These are phyloP conservation scores for Vireo altiloquus DNA, from an alignment of 2,113 vertebrate species.

Conservation along the genomic window DNA sequence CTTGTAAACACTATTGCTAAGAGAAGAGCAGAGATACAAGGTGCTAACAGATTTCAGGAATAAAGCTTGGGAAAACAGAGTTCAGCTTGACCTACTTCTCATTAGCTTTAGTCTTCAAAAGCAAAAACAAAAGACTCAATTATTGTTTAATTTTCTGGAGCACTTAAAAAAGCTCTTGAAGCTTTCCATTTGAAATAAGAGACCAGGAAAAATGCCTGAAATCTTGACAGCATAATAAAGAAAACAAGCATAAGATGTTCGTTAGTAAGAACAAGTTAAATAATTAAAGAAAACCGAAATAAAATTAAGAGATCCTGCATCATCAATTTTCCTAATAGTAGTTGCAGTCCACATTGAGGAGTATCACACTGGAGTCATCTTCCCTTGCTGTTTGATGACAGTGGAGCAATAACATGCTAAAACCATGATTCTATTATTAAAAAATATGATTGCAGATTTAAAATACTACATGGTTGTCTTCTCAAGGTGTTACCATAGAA, in stretches of 20 bases:
- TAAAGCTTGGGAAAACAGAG: not conserved
- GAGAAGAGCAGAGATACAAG: not conserved
- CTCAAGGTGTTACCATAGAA: not conserved
- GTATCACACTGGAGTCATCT: not conserved
- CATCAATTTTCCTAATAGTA: not conserved
- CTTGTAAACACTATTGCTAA: not conserved
- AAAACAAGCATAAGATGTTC: not conserved
- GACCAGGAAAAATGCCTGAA: not conserved
- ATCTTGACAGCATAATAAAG: not conserved
- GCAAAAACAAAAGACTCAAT: not conserved
- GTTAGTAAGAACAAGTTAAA: not conserved
- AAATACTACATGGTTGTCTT: not conserved
- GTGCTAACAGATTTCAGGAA: slow-evolving; percentile 12
- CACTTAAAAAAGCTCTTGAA: not conserved
- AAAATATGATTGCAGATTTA: not conserved
- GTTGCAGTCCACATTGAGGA: not conserved
- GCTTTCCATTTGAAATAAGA: not conserved
- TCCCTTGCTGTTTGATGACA: not conserved
- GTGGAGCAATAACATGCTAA: not conserved
- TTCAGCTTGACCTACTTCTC: not conserved
- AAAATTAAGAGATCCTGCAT: not conserved
- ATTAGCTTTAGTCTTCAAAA: not conserved
- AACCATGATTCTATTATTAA: not conserved
- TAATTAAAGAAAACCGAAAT: not conserved
- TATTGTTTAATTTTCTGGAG: not conserved